Conservation (phyloP, 2,888 invertebrate genomes). For the Drosophila siamana region DNA sequence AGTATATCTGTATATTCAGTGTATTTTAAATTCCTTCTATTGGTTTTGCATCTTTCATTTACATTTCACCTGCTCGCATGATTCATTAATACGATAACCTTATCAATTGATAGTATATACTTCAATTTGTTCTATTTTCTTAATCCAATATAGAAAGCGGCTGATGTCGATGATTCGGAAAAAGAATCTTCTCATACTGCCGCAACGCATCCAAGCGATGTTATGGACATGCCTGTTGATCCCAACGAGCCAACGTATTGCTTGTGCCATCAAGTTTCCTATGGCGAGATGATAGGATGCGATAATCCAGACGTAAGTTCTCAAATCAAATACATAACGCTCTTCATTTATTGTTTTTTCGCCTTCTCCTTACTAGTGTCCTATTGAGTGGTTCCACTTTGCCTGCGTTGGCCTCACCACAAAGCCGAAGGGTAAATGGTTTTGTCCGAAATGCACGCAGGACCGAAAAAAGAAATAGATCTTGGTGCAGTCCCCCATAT, state of each 20-base stretch:
- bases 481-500: conserved; percentile 2
- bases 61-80: conserved; percentile 57
- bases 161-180: conserved; percentile 87
- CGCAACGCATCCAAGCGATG: conserved; percentile 93
- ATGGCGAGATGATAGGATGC: conserved; percentile 98
- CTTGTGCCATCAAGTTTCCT: conserved; percentile 97
- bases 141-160: conserved; percentile 75
- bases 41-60: conserved; percentile 44
- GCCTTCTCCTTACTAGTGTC: conserved; percentile 86
- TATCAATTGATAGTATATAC: neutral
- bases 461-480: conserved; percentile 92
- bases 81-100: neutral
- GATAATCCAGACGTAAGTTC: conserved; percentile 90
- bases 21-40: conserved; percentile 7
- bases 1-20: conserved; percentile 16
- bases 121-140: neutral
- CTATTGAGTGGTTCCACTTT: conserved; percentile 97
- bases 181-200: conserved; percentile 85
- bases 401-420: conserved; percentile 94
- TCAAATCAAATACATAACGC: no score
- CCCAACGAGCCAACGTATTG: conserved; percentile 99
- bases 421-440: conserved; percentile 97
- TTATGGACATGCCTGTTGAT: conserved; percentile 96
- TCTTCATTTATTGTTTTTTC: conserved; percentile 2
- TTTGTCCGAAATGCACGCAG: conserved; percentile 95